Evolutionary conservation across 1,140 invertebrate genomes (phyloP).

Genomic region (Lineus longissimus): DNA sequence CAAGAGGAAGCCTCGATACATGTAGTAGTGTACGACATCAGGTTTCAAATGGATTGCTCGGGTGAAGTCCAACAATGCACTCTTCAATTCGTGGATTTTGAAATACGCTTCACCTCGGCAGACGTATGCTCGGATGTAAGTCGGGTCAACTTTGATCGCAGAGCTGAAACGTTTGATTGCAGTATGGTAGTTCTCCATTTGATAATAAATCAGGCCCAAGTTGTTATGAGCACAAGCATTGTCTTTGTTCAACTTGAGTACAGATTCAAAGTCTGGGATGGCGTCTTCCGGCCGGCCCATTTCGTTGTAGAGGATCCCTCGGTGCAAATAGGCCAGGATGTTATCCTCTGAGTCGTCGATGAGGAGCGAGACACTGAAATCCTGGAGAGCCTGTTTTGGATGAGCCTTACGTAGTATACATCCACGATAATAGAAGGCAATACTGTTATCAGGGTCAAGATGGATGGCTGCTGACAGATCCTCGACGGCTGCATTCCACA

Average conservation of each 20-base stretch:
- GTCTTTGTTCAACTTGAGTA: conserved; percentile 49
- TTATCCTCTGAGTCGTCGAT: conserved; percentile 49
- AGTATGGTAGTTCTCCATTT: conserved; percentile 47
- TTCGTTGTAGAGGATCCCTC: conserved; percentile 49
- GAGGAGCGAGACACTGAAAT: conserved; percentile 50
- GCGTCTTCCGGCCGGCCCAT: conserved; percentile 49
- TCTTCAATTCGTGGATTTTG: conserved; percentile 47
- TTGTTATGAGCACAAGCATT: conserved; percentile 49
- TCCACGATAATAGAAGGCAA: conserved; percentile 25
- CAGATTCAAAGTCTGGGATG: conserved; percentile 52
- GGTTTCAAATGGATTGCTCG: conserved; percentile 48
- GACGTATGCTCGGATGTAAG: conserved; percentile 50
- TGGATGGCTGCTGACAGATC: conserved; percentile 40
- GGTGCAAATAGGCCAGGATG: conserved; percentile 46
- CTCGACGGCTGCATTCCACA: conserved; percentile 42
- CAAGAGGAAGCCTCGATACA: conserved; percentile 50
- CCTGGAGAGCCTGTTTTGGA: conserved; percentile 46
- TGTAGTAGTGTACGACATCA: conserved; percentile 48
- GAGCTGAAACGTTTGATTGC: conserved; percentile 50
- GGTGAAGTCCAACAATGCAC: conserved; percentile 48
- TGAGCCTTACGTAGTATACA: conserved; percentile 36
- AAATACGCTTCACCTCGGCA: conserved; percentile 49
- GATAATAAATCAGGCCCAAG: conserved; percentile 51
- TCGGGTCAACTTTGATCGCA: conserved; percentile 51
- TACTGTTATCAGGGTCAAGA: conserved; percentile 19